Evolutionary conservation across 2,113 vertebrate genomes (phyloP).

Genomic region (Psettodes erumei): DNA sequence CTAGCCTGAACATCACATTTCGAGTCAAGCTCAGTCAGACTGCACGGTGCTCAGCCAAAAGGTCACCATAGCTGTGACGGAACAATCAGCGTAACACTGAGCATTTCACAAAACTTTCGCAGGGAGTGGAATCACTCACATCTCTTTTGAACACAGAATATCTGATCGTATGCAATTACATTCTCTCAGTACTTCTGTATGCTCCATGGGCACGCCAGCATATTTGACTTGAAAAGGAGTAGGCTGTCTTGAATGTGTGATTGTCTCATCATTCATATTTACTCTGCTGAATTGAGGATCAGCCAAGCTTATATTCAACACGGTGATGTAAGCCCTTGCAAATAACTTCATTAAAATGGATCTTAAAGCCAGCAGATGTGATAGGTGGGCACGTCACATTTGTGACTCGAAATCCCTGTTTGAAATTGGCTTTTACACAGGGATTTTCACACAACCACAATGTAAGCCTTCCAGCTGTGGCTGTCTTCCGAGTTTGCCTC

Average conservation of each 20-base stretch:
- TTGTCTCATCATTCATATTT: constrained; percentile 68
- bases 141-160: constrained; percentile 23
- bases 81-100: constrained; percentile 4
- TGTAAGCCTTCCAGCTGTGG: not conserved
- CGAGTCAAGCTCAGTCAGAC: constrained; percentile 22
- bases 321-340: constrained; percentile 56
- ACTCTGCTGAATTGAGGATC: constrained; percentile 65
- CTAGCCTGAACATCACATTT: not conserved
- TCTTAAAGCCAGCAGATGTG: constrained; percentile 36
- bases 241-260: constrained; percentile 34
- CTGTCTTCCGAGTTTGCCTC: not conserved
- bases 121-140: constrained; percentile 2
- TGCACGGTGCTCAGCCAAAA: constrained; percentile 16
- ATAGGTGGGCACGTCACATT: constrained; percentile 26
- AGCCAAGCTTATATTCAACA: constrained; percentile 60
- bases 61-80: not conserved
- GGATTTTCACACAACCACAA: constrained; percentile 36
- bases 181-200: not conserved
- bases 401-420: constrained; percentile 41
- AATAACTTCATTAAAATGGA: constrained; percentile 67
- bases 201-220: constrained; percentile 10
- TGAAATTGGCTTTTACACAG: constrained; percentile 44
- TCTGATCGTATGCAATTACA: constrained; percentile 10
- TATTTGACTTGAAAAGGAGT: constrained; percentile 39
- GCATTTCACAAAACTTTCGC: constrained; percentile 19